A percentile compares a stretch with the other conserved stretches of the same genome.
phyloP scores from a whole-genome alignment of 2,888 invertebrate genomes.

The Clusia tigrina region DNA sequence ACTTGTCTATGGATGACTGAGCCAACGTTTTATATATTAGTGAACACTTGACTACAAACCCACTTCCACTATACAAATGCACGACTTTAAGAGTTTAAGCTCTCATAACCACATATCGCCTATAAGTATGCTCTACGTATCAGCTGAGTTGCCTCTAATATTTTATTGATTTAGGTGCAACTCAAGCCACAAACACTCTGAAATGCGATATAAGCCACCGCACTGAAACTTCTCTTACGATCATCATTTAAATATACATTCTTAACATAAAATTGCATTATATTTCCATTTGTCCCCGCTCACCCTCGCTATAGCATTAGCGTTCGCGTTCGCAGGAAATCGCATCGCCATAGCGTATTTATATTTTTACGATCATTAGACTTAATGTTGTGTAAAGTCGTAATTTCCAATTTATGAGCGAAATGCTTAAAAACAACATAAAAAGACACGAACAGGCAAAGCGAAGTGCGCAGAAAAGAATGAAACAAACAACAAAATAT shows the following conservation, averaged over 20 bases:
- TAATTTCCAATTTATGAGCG: constrained; percentile 22
- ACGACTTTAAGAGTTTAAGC: no score
- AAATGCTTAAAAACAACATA: constrained; percentile 11
- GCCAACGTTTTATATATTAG: no score
- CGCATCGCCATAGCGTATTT: neutral
- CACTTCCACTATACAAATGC: no score
- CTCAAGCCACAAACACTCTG: no score
- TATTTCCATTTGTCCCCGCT: constrained; percentile 7
- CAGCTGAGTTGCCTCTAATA: no score
- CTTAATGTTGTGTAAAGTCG: constrained; percentile 29
- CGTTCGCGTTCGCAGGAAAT: neutral
- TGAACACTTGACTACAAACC: no score
- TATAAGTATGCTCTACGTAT: no score
- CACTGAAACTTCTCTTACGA: no score
- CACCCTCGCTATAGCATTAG: neutral
- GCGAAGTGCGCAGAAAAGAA: neutral
- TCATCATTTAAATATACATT: neutral
- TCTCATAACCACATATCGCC: no score
- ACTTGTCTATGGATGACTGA: no score
- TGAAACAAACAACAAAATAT: neutral
- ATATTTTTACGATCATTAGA: constrained; percentile 21
- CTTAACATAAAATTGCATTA: neutral
- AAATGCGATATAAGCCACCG: no score
- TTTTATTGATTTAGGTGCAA: no score
- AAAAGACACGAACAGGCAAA: neutral